Evolutionary conservation across 2,113 vertebrate genomes (phyloP).

Genomic region (Aphyosemion australe): DNA sequence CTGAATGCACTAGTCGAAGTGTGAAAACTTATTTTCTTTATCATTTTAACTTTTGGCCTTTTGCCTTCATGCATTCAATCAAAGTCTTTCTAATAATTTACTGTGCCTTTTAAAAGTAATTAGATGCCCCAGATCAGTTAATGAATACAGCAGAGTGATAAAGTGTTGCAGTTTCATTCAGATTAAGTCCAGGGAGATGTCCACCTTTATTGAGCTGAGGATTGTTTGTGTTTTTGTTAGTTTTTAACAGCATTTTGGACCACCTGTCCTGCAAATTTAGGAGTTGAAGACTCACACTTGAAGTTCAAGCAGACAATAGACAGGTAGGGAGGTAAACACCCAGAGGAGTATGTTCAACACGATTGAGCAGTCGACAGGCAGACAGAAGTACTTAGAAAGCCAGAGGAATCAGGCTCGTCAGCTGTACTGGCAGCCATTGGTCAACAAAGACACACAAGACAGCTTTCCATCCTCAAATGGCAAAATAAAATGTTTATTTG

Average conservation of each 20-base stretch:
- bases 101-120: background rate
- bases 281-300: constrained; percentile 24
- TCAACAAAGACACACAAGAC: constrained; percentile 53
- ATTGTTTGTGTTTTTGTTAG: constrained; percentile 40
- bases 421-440: constrained; percentile 62
- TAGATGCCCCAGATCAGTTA: background rate
- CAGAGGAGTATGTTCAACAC: constrained; percentile 41
- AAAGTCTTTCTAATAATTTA: background rate
- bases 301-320: constrained; percentile 39
- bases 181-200: background rate
- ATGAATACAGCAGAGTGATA: background rate
- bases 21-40: constrained; percentile 1
- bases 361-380: constrained; percentile 46
- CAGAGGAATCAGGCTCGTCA: constrained; percentile 58
- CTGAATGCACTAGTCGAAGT: background rate
- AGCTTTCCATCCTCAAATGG: constrained; percentile 56
- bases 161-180: background rate
- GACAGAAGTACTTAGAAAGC: constrained; percentile 54
- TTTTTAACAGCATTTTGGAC: constrained; percentile 44
- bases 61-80: background rate
- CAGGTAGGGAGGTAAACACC: constrained; percentile 46
- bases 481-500: constrained; percentile 30
- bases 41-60: background rate
- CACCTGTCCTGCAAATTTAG: constrained; percentile 37
- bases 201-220: background rate